These are phyloP conservation scores for Physocephala rufipes DNA, from an alignment of 2,888 invertebrate species.

Conservation along the genomic window DNA sequence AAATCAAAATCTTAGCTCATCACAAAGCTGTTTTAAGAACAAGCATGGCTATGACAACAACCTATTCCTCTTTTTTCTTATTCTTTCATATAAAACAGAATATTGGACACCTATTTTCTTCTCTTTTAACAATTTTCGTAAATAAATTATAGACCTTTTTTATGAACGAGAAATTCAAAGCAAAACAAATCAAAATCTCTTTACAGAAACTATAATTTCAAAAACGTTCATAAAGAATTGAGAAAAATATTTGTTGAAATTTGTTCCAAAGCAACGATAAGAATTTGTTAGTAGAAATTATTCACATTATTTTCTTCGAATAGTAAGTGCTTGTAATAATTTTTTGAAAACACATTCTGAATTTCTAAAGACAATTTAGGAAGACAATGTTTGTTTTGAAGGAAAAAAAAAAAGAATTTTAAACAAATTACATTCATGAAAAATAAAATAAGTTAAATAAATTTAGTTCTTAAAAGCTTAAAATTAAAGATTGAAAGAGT, in stretches of 20 bases:
- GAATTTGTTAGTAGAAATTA: background rate
- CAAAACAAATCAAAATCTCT: slow-evolving; percentile 25
- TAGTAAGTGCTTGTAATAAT: background rate
- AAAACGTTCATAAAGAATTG: slow-evolving; percentile 9
- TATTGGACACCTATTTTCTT: no score
- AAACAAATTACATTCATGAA: background rate
- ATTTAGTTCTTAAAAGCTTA: no score
- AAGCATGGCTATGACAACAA: no score
- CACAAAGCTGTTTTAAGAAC: no score
- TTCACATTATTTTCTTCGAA: background rate
- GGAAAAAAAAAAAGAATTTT: background rate
- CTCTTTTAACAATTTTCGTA: no score
- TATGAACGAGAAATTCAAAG: no score
- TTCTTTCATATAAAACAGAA: no score
- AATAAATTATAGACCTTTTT: background rate
- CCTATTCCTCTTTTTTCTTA: no score
- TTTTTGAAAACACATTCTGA: no score
- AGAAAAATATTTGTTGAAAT: slow-evolving; percentile 9
- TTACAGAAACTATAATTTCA: slow-evolving; percentile 15
- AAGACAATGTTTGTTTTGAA: background rate
- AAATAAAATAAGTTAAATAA: background rate
- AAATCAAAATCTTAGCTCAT: no score
- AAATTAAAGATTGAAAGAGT: no score
- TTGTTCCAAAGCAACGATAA: background rate
- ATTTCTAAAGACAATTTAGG: background rate